Percentiles rank a stretch among this genome's conserved stretches.
phyloP scores from a whole-genome alignment of 2,888 invertebrate species.

The Hesperia comma region DNA sequence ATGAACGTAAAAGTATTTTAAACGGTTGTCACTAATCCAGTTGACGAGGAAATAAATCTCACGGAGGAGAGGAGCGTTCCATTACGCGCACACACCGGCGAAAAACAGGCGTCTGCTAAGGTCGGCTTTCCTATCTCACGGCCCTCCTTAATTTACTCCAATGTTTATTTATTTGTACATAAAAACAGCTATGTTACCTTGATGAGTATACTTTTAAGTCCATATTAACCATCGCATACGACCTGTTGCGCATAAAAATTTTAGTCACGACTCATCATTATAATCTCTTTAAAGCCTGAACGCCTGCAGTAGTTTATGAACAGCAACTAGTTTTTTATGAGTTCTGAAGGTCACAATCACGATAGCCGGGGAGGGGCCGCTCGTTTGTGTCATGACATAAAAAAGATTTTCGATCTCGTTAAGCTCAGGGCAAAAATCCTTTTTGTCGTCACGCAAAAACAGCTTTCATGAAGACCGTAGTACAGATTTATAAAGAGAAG shows the following conservation, averaged over 20 bases:
- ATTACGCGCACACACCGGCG: conserved; percentile 34
- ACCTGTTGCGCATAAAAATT: conserved; percentile 24
- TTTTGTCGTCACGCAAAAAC: conserved; percentile 32
- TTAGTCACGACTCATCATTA: conserved; percentile 14
- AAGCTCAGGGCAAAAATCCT: conserved; percentile 21
- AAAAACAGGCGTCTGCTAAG: conserved; percentile 36
- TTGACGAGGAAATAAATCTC: conserved; percentile 40
- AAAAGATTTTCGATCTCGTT: conserved; percentile 33
- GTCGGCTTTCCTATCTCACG: conserved; percentile 47
- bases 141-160: conserved; percentile 71
- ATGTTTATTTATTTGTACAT: conserved; percentile 72
- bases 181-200: too few relatives aligned
- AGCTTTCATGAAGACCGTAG: conserved; percentile 27
- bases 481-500: conserved; percentile 29
- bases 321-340: conserved; percentile 9
- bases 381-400: conserved; percentile 22
- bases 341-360: conserved; percentile 12
- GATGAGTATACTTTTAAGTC: conserved; percentile 44
- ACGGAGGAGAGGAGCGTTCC: conserved; percentile 27
- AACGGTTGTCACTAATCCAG: conserved; percentile 35
- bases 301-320: not conserved
- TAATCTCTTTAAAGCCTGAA: not conserved
- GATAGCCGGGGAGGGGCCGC: conserved; percentile 12
- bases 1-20: conserved; percentile 30
- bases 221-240: conserved; percentile 41